These are phyloP conservation scores for Cryptomyrus ogoouensis DNA, from an alignment of 2,113 vertebrate genomes.

Conservation along the genomic window DNA sequence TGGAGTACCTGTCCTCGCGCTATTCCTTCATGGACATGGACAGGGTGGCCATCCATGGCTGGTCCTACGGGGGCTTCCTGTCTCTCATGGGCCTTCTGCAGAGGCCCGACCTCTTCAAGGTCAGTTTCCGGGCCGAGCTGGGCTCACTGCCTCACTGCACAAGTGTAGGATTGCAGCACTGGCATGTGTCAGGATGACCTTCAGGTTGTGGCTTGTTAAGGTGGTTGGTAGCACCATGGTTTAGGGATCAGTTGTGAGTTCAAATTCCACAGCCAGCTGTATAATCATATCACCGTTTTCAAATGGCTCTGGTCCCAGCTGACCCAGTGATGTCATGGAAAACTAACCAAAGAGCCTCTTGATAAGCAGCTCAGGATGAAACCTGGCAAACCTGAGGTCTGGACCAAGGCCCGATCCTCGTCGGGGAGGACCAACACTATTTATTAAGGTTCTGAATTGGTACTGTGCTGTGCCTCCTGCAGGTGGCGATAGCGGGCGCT, in stretches of 20 bases:
- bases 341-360: background rate
- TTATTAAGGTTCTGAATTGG: background rate
- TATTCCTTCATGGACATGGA: conserved; percentile 70
- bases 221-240: background rate
- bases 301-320: background rate
- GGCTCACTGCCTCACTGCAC: background rate
- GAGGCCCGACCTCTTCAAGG: conserved; percentile 73
- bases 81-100: conserved; percentile 78
- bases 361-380: background rate
- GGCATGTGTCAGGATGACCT: background rate
- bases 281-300: background rate
- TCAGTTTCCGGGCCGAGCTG: conserved; percentile 30
- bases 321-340: background rate
- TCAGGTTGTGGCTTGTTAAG: background rate
- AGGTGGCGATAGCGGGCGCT: conserved; percentile 73
- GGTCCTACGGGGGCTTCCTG: conserved; percentile 73
- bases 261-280: background rate
- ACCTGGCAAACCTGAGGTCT: background rate
- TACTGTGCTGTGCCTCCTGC: background rate
- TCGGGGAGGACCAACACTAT: background rate
- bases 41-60: conserved; percentile 72
- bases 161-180: background rate
- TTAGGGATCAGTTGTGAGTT: background rate
- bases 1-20: conserved; percentile 70
- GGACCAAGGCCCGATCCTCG: background rate